A percentile compares a stretch with the other conserved stretches of the same genome.
These are phyloP conservation scores for Pocillopora damicornis DNA, from an alignment of 64 coral and sea anemone genomes.

Conservation along the genomic window DNA sequence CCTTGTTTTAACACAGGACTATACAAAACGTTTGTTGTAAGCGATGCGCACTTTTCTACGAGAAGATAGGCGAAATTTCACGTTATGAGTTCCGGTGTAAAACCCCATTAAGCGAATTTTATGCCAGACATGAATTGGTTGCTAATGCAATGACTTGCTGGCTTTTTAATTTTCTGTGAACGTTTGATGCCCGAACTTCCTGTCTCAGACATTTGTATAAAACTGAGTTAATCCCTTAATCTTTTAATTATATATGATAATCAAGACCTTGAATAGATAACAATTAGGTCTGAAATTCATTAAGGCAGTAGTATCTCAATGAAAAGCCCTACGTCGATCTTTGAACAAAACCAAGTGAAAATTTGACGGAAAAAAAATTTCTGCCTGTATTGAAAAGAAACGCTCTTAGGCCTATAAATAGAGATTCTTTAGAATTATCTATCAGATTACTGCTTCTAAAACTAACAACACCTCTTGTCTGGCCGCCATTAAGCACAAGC, in stretches of 20 bases:
- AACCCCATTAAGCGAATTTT: not conserved
- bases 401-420: not conserved
- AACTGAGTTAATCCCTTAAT: conserved; percentile 1
- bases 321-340: not conserved
- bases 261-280: not conserved
- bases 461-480: not conserved
- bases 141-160: too few relatives aligned
- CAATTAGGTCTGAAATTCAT: not conserved
- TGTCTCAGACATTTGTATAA: not conserved
- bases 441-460: not conserved
- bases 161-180: not conserved
- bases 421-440: not conserved
- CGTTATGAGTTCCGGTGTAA: not conserved
- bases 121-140: not conserved
- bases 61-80: too few relatives aligned
- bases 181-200: not conserved
- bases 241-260: conserved; percentile 1
- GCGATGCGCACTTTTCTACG: too few relatives aligned
- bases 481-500: not conserved
- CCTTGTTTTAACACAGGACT: too few relatives aligned
- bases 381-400: too few relatives aligned
- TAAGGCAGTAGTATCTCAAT: not conserved
- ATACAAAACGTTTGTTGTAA: not conserved
- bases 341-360: not conserved
- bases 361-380: not conserved